Percentiles rank a stretch among this genome's conserved stretches.
Conservation (phyloP, 2,888 invertebrate species). For the Linnaemya tessellans region DNA sequence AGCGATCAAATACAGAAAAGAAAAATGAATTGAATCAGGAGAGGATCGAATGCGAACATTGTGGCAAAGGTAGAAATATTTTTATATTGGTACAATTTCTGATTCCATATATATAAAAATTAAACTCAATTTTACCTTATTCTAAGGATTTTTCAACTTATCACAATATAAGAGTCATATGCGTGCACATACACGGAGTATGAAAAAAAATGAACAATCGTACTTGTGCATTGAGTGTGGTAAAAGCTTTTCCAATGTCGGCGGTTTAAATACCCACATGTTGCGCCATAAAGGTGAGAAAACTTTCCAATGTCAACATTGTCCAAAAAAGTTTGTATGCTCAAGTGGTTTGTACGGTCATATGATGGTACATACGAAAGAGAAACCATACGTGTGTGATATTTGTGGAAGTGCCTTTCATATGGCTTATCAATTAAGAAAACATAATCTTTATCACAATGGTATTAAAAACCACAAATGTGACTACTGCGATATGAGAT, state of each 20-base stretch:
- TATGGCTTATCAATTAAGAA: constrained; percentile 61
- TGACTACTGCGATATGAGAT: constrained; percentile 66
- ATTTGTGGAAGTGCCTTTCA: constrained; percentile 63
- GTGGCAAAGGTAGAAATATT: constrained; percentile 58
- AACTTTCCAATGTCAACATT: constrained; percentile 57
- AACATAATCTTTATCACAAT: constrained; percentile 63
- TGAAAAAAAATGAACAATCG: constrained; percentile 19
- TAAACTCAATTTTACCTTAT: constrained; percentile 8
- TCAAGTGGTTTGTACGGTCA: constrained; percentile 65
- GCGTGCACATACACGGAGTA: constrained; percentile 51
- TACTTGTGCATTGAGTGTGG: constrained; percentile 65
- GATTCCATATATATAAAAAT: not conserved
- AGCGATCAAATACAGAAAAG: not conserved
- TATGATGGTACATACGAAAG: constrained; percentile 57
- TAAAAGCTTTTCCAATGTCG: constrained; percentile 52
- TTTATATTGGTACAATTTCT: not conserved
- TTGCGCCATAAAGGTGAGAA: constrained; percentile 60
- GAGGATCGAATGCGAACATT: constrained; percentile 53
- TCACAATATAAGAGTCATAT: constrained; percentile 42
- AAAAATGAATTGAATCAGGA: constrained; percentile 1
- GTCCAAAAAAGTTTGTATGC: constrained; percentile 65
- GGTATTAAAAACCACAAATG: constrained; percentile 57
- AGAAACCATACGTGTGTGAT: constrained; percentile 61
- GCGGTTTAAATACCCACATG: constrained; percentile 62
- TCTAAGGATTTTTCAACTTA: constrained; percentile 10